Conservation (phyloP, 2,888 invertebrate genomes). For the Chaetogeoica ovagalla region DNA sequence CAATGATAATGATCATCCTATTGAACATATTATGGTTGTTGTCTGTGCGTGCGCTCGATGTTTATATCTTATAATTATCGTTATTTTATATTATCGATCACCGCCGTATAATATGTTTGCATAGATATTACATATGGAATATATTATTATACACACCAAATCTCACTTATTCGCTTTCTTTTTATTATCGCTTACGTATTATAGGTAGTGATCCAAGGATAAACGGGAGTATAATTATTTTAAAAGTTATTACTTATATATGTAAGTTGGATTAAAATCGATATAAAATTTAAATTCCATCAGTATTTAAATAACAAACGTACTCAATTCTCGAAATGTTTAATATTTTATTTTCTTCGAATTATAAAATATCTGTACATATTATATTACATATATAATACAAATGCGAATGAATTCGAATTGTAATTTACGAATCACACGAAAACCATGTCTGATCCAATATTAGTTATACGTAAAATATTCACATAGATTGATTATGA, state of each 20-base stretch:
- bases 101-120: background rate
- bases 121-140: background rate
- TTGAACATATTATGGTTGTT: constrained; percentile 15
- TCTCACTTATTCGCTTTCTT: background rate
- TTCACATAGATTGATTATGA: too few species aligned
- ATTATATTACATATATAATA: too few species aligned
- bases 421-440: too few species aligned
- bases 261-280: too few species aligned
- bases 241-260: background rate
- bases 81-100: constrained; percentile 35
- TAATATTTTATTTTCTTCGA: background rate
- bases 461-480: too few species aligned
- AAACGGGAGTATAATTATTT: background rate
- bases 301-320: too few species aligned
- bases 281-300: too few species aligned
- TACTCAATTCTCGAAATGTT: too few species aligned
- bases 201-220: background rate
- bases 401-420: too few species aligned
- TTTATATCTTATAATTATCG: constrained; percentile 31
- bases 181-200: background rate
- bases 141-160: background rate
- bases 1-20: constrained; percentile 35
- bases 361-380: background rate
- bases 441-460: too few species aligned
- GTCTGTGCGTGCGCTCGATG: constrained; percentile 6